Conservation (phyloP, 2,888 invertebrate genomes). For the Agrochola lota region DNA sequence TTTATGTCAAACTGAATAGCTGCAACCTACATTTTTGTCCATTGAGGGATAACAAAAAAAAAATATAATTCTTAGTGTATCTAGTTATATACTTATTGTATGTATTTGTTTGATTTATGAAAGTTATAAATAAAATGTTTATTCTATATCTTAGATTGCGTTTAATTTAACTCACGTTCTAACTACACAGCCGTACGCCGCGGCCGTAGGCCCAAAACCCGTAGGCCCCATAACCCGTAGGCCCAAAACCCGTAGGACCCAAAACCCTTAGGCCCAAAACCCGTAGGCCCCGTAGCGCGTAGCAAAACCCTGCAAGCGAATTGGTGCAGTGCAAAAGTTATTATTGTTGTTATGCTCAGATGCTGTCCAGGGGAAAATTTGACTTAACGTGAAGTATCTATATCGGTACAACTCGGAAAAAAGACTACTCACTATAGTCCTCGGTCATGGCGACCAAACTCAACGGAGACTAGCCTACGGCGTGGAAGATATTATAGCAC, state of each 20-base stretch:
- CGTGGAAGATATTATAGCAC: too few species aligned
- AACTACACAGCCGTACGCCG: not conserved
- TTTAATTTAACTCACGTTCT: slow-evolving; percentile 12
- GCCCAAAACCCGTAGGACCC: not conserved
- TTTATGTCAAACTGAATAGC: slow-evolving; percentile 1
- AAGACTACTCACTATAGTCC: too few species aligned
- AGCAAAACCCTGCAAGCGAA: not conserved
- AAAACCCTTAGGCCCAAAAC: too few species aligned
- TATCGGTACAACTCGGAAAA: too few species aligned
- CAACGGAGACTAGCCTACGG: too few species aligned
- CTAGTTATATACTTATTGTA: slow-evolving; percentile 4
- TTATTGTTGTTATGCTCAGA: not conserved
- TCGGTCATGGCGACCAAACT: too few species aligned
- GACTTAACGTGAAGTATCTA: too few species aligned
- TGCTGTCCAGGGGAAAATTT: not conserved
- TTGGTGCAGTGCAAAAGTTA: not conserved
- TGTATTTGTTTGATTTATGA: slow-evolving; percentile 25
- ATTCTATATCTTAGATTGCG: slow-evolving; percentile 10
- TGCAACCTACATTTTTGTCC: not conserved
- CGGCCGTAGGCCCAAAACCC: not conserved
- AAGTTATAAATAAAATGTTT: slow-evolving; percentile 46
- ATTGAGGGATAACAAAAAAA: not conserved
- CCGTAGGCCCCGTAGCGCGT: too few species aligned
- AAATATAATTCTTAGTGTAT: slow-evolving; percentile 2
- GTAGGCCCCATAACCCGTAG: not conserved